phyloP scores from a whole-genome alignment of 2,888 invertebrate species.

The Plutella xylostella region DNA sequence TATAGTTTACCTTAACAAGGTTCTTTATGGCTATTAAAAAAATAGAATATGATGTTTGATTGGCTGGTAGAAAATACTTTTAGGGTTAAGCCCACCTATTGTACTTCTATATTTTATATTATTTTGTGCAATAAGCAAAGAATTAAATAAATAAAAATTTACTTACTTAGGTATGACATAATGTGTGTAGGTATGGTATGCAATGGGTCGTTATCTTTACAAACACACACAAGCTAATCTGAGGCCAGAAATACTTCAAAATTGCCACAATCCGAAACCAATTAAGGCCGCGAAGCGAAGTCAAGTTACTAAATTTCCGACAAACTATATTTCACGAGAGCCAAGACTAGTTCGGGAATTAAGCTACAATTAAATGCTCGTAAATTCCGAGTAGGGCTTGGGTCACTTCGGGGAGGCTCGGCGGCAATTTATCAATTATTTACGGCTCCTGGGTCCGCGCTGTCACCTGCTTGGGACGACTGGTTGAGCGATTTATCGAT shows the following conservation, averaged over 20 bases:
- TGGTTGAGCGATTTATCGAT: constrained; percentile 31
- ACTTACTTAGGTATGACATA: too few species aligned
- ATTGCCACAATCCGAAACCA: neutral
- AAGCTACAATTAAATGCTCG: constrained; percentile 67
- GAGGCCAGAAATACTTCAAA: neutral
- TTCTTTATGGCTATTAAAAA: too few species aligned
- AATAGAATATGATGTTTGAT: too few species aligned
- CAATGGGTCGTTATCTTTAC: too few species aligned
- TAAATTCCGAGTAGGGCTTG: constrained; percentile 56
- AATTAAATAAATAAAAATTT: too few species aligned
- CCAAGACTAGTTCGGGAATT: constrained; percentile 59
- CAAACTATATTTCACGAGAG: constrained; percentile 51
- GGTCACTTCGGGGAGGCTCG: constrained; percentile 57
- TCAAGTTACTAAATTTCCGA: neutral
- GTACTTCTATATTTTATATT: too few species aligned
- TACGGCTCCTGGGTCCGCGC: constrained; percentile 55
- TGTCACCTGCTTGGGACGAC: constrained; percentile 34
- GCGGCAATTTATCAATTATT: constrained; percentile 71
- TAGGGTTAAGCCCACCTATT: too few species aligned
- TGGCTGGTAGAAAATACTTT: too few species aligned
- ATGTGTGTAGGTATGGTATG: too few species aligned
- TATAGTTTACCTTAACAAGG: too few species aligned
- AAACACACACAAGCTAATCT: neutral
- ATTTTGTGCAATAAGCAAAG: too few species aligned
- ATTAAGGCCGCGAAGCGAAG: neutral